Conservation (phyloP, 2,888 invertebrate species). For the Psylliodes chrysocephalus region DNA sequence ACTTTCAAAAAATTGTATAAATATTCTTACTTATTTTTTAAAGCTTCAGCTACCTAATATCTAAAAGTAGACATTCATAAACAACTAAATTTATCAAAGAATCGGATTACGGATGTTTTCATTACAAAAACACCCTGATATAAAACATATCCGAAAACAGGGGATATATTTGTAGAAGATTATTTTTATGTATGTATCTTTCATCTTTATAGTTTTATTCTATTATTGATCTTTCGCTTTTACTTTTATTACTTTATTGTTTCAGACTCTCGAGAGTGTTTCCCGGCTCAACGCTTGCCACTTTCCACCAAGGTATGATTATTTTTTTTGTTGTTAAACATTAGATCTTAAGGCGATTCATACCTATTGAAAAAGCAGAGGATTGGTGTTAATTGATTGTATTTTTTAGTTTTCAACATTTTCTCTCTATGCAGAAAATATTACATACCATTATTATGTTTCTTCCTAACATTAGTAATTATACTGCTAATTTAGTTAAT, state of each 20-base stretch:
- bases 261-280: constrained; percentile 83
- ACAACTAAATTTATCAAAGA: background rate
- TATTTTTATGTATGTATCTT: constrained; percentile 30
- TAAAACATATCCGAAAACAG: constrained; percentile 4
- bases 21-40: too few species aligned
- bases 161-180: constrained; percentile 18
- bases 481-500: too few species aligned
- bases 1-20: too few species aligned
- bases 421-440: too few species aligned
- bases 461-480: too few species aligned
- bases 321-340: background rate
- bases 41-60: too few species aligned
- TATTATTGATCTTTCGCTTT: constrained; percentile 18
- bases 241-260: constrained; percentile 59
- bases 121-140: constrained; percentile 5
- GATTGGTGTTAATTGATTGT: too few species aligned
- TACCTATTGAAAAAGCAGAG: too few species aligned
- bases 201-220: constrained; percentile 27
- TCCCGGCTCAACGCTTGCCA: constrained; percentile 81
- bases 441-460: too few species aligned
- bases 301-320: constrained; percentile 78
- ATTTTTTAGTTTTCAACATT: too few species aligned
- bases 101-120: background rate
- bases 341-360: too few species aligned
- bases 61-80: background rate